Base-by-base conservation (phyloP, 2,113 vertebrate species). In the Rhynchopsitta pachyrhyncha region DNA sequence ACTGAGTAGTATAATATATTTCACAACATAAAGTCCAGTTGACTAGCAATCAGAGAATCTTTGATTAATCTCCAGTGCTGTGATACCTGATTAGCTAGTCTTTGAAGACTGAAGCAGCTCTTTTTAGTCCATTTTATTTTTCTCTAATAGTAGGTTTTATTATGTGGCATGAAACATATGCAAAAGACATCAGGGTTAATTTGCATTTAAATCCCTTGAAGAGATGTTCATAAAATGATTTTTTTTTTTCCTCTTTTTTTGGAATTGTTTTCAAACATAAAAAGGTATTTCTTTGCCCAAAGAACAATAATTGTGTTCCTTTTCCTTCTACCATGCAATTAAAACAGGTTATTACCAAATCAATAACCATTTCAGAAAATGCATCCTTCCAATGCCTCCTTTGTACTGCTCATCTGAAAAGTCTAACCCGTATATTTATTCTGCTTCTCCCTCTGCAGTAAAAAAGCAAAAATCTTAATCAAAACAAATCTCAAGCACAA, bases 191-290 rank as follows among this genome's bases (percentile, higher is more conserved):
- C 69, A 90, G 44, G 22, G 33, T 94, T 93, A 92, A 92, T 96
- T 93, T 95, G 73, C 86, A 87, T 95, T 94, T 88, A 96, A 95
- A 93, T 82, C 39, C 69, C 80, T 95, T 86, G 46, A 90, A 96
- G 73, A 93, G 27, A 57, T 44, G n/a, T 17, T 62, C 39, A 31
- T 91, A 87, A 95, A 82, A 68, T 86, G 82, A 35, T 70, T 5
- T 1, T 76, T 85, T 76, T 85, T 85, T 88, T 81, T 78, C 41
- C 50, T 76, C 13, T 60, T 37, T 75, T 75, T 75, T 81, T 81
- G 20, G 57, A 88, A 75, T 78, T 75, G 47, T 91, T 93, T 84
- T 57, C 57, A 76, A 79, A 86, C 73, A 86, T 63, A 82, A 94
- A 96, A 80, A 83, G 47, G 24, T 52, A 91, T 86, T 88, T 94